Conservation (phyloP, 2,888 invertebrate species). For the Cremastinae sp. region DNA sequence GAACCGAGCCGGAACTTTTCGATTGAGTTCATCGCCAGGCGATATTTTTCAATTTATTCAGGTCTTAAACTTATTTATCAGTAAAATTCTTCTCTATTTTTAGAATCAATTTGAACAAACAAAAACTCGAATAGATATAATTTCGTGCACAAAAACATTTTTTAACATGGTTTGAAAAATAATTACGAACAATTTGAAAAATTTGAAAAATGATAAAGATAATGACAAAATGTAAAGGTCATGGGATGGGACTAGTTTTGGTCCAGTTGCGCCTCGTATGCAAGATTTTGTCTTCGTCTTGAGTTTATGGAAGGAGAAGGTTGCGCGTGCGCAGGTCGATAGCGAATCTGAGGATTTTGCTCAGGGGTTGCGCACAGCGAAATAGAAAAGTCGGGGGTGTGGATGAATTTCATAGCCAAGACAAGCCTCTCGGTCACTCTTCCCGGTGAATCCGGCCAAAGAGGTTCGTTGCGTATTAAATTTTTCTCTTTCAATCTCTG, state of each 20-base stretch:
- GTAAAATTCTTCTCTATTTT: too few species aligned
- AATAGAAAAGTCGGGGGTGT: conserved; percentile 21
- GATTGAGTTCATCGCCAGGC: conserved; percentile 48
- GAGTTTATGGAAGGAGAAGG: conserved; percentile 61
- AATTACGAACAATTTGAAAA: conserved; percentile 30
- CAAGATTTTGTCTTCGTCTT: conserved; percentile 54
- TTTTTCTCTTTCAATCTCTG: conserved; percentile 8
- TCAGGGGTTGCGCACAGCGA: conserved; percentile 50
- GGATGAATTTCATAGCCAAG: conserved; percentile 24
- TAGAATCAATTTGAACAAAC: too few species aligned
- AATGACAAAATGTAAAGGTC: conserved; percentile 37
- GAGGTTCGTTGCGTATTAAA: conserved; percentile 26
- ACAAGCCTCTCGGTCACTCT: conserved; percentile 45
- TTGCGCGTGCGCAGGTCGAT: conserved; percentile 65
- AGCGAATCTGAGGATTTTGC: conserved; percentile 60
- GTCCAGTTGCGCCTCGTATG: conserved; percentile 50
- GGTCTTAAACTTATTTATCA: too few species aligned
- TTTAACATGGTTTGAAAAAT: too few species aligned
- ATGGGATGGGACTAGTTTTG: conserved; percentile 38
- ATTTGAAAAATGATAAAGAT: conserved; percentile 37
- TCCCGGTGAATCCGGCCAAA: conserved; percentile 50
- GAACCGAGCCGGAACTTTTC: conserved; percentile 38
- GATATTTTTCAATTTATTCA: too few species aligned
- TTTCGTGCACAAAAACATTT: too few species aligned
- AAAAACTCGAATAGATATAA: too few species aligned